These are phyloP conservation scores for Oreonectes daqikongensis DNA, from an alignment of 2,797 vertebrate genomes.

Conservation along the genomic window DNA sequence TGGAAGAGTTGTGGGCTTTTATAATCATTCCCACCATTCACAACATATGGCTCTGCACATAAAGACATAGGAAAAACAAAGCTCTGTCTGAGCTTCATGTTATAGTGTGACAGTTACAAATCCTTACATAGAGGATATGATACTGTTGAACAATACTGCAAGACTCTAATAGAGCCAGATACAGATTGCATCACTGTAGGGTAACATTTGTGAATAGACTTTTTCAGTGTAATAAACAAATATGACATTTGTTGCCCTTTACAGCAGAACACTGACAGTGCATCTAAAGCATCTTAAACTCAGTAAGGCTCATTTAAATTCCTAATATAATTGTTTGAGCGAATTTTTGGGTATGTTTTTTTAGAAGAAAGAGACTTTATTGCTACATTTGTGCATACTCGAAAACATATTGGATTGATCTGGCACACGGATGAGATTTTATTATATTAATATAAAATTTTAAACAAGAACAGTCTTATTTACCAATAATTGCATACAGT, in stretches of 20 bases:
- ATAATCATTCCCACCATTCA: too few species aligned
- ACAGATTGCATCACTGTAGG: conserved; percentile 13
- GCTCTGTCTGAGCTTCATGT: not conserved
- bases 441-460: too few species aligned
- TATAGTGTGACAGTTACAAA: not conserved
- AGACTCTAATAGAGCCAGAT: not conserved
- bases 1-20: too few species aligned
- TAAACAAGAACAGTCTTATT: too few species aligned
- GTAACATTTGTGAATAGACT: conserved; percentile 44
- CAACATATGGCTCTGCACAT: not conserved
- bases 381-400: not conserved
- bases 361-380: not conserved
- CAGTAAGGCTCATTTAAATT: not conserved
- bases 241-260: conserved; percentile 54
- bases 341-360: not conserved
- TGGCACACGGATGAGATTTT: not conserved
- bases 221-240: conserved; percentile 42
- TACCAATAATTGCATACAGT: too few species aligned
- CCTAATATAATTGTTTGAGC: not conserved
- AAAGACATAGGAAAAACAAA: not conserved
- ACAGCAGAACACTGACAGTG: conserved; percentile 41
- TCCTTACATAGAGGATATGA: not conserved
- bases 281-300: conserved; percentile 40
- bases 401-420: not conserved
- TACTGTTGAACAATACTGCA: not conserved